These are phyloP conservation scores for Parapristionchus giblindavisi DNA, from an alignment of 2,888 invertebrate genomes.

Conservation along the genomic window DNA sequence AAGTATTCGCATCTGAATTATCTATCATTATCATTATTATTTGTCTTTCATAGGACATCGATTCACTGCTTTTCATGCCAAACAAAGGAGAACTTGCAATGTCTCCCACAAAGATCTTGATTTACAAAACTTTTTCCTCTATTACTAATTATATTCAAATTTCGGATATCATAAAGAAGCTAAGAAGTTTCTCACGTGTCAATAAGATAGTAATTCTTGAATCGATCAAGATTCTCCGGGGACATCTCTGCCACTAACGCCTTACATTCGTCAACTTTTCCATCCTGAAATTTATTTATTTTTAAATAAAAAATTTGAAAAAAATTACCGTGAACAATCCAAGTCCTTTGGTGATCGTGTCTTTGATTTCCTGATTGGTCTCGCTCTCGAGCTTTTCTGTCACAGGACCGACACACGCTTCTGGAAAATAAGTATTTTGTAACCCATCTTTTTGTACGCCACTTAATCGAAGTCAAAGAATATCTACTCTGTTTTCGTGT, in stretches of 20 bases:
- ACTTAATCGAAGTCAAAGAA: no score
- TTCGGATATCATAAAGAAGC: no score
- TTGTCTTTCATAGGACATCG: no score
- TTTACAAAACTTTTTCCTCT: neutral
- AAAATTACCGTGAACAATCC: neutral
- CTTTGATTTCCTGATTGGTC: neutral
- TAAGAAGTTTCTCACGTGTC: neutral
- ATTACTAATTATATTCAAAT: neutral
- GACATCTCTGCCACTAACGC: neutral
- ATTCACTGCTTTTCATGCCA: no score
- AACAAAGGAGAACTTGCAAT: no score
- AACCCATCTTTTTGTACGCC: no score
- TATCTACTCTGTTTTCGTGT: no score
- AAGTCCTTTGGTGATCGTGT: neutral
- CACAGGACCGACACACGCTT: neutral
- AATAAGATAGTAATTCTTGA: constrained; percentile 13
- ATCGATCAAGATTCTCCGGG: neutral
- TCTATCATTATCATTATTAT: no score
- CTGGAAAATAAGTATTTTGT: neutral
- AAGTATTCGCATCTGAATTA: no score
- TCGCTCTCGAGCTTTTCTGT: neutral
- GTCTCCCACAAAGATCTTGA: no score
- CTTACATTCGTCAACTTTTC: neutral
- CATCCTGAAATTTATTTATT: neutral
- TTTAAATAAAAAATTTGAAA: neutral